phyloP scores from a whole-genome alignment of 1,140 invertebrate species.

The Eriocheir sinensis region DNA sequence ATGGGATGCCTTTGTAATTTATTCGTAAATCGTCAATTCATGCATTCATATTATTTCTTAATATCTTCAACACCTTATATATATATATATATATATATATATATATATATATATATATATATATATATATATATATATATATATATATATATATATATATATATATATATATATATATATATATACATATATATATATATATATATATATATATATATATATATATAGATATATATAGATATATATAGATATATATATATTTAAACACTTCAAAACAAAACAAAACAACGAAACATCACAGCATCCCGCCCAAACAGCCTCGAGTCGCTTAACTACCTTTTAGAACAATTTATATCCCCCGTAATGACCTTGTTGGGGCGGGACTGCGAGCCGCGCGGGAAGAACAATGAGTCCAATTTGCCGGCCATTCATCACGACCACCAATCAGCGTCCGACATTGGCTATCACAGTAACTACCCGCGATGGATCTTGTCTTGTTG shows the following conservation, averaged over 20 bases:
- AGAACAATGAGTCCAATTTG: conserved; percentile 55
- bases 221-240: not conserved
- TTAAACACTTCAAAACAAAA: too few species aligned
- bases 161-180: conserved; percentile 8
- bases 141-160: conserved; percentile 40
- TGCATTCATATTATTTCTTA: too few species aligned
- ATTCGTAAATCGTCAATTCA: too few species aligned
- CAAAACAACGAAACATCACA: not conserved
- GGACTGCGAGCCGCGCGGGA: not conserved
- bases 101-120: conserved; percentile 62
- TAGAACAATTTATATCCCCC: too few species aligned
- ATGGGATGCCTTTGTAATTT: too few species aligned
- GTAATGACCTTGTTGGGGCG: not conserved
- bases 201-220: not conserved
- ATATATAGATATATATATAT: not conserved
- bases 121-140: conserved; percentile 63
- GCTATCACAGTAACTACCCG: not conserved
- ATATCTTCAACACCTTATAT: conserved; percentile 1
- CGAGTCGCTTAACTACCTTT: too few species aligned
- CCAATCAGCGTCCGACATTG: conserved; percentile 44
- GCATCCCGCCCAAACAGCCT: too few species aligned
- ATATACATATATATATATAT: not conserved
- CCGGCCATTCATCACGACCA: conserved; percentile 43
- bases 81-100: conserved; percentile 55
- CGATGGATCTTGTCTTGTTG: not conserved